Base-by-base conservation (phyloP, 2,797 vertebrate genomes). In the Danio tinwini region DNA sequence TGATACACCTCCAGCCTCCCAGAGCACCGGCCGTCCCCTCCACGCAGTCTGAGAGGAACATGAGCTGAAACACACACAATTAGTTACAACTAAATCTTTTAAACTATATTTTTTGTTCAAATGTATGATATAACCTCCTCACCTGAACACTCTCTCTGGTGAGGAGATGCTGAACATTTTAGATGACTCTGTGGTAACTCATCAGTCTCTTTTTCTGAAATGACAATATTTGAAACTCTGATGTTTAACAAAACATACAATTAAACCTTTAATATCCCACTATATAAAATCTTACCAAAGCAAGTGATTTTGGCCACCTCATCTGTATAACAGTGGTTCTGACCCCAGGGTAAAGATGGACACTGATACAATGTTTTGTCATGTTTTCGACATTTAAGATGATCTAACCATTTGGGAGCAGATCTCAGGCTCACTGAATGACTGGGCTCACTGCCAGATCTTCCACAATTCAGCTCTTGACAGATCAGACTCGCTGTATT, bases 281-380 rank as follows among this genome's bases (percentile, higher is more conserved):
- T 29, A 1, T 29, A 29, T 29, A 29, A 1, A 5, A 52, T 45
- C 52, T 8, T 6, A 84, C 85, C 58, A 74, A 52, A 62, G 61
- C 82, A 84, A 47, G 52, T 80, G 56, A 86, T 82, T 0, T 21
- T 17, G n/a, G 82, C 76, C 72, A 80, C 76, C 19, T 76, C 78
- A 39, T 58, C 29, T 44, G 10, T 0, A 53, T 29, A 1, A 62
- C 83, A 86, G 3, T 40, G 4, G 17, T 82, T 76, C 10, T 53
- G 10, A 29, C 71, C 59, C 83, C 85, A 86, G 45, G 68, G 55
- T 1, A 17, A 73, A 62, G 85, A 84, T 21, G 78, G 74, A 65
- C 85, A 86, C 63, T 86, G 78, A 81, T 74, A 81, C 5, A 84
- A 40, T 40, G 49, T 76, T 14, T 63, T 59, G 52, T 86, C 81